Evolutionary conservation across 1,140 invertebrate genomes (phyloP), one percentile per base, ranked within the genome.

Genomic region (Drosophila arizonae): DNA sequence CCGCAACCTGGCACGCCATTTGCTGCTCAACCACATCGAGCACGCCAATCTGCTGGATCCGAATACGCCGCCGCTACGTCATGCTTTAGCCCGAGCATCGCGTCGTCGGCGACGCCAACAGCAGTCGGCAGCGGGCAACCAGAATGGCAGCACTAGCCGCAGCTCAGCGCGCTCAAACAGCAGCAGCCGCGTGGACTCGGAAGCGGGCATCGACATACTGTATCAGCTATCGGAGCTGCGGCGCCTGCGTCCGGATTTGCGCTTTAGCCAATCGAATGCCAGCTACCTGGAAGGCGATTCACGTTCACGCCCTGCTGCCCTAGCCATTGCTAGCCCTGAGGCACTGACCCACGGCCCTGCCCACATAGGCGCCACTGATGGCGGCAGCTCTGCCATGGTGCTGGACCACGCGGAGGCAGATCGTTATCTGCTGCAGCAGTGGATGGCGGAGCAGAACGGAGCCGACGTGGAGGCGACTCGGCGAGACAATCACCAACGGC

Each of bases 21-120:
- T 87, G 15, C 48, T 84, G 8, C 61, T 74, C 17, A 80, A 77
- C 57, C 84, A 87, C 51, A 62, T 84, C 10, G 84, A 87, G 24
- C 80, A 88, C 21, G 84, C 79, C 13, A 88, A 88, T 45, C 54
- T 61, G 0, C 61, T 87, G 15, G 84, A 87, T 65, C 84, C 84
- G 8, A 8, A 66, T 11, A 79, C 79, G 0, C 76, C 82, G 15
- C 82, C 79, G 0, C 15, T 82, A 36, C 72, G 65, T 6, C 33
- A 67, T 1, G 50, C 63, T 0, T 10, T 78, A 4, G 10, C 62
- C 17, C 56, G 79, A 1, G 43, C 41, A n/a, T 60, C 72, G 6
- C 61, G 73, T 6, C 70, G 67, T 3, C 48, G 43, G 0, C 82
- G 78, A 1, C 76, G 69, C 11, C 64, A 56, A 5, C 75, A 66